Base-by-base conservation (phyloP, 1,140 invertebrate species). In the Helicoverpa zea region DNA sequence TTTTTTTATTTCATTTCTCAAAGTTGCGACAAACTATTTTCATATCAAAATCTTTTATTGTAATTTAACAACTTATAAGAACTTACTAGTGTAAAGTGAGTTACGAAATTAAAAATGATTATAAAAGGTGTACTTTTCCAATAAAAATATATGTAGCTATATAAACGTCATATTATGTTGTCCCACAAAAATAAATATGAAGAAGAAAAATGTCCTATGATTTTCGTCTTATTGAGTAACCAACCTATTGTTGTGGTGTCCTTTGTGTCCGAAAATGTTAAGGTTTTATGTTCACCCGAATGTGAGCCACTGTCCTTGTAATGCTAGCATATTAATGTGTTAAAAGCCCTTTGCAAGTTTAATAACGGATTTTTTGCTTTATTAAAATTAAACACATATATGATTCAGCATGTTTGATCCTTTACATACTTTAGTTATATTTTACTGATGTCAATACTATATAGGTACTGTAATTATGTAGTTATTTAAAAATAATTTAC, bases 281-380 rank as follows among this genome's bases (percentile, higher is more conserved):
- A 73, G 70, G 43, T 43, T 73, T 73, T 73, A 73, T 73, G 70
- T n/a, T 52, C 12, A 51, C n/a, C 52, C 52, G 54, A 73, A n/a
- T 68, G n/a, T 68, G 18, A 7, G 54, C 16, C 29, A 56, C 14
- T 58, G 54, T 43, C 70, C 70, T 43, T 30, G n/a, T 73, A 58
- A 43, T 18, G 23, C 35, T 56, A 73, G 70, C 70, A 73, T 58
- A 73, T 58, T 68, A 68, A 68, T 47, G 64, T 16, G 68, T 30
- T 72, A 54, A 72, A 54, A 72, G 68, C 18, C 23, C 51, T 72
- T 23, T 23, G 68, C 30, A 72, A 72, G 52, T 72, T 52, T 52
- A 14, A 18, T 30, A 13, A 66, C 47, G 10, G 43, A 49, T 9
- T 35, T 35, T 35, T 35, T 35, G 35, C 5, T 43, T 43, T 43